Base-by-base conservation (phyloP, 2,113 vertebrate genomes). In the Colossoma macropomum region DNA sequence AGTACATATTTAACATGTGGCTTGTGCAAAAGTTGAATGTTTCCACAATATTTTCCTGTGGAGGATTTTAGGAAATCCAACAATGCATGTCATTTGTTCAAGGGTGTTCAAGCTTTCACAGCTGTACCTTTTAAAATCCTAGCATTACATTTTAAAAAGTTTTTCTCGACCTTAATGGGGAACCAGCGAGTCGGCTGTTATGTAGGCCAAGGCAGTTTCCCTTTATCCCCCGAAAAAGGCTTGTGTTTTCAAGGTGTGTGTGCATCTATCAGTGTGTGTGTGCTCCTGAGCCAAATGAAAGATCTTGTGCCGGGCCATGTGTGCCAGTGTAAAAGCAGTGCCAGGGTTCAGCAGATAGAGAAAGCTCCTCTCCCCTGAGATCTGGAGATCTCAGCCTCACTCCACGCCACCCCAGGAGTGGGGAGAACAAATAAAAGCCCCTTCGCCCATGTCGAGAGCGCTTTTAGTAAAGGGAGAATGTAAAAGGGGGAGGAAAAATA, bases 321-420 rank as follows among this genome's bases (percentile, higher is more conserved):
- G 30, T 66, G 71, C 17, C 75, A 52, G 69, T 23, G 62, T 84
- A 62, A 77, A 71, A 82, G 71, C 41, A 50, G 71, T 52, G 27
- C 81, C 74, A 59, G 48, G 69, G 74, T 60, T 25, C 3, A 50
- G 66, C 15, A 30, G 75, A 28, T 27, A 27, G 59, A 76, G 52
- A 48, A n/a, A 72, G 41, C 69, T 62, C 56, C 54, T n/a, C 87
- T 82, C 88, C 91, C 85, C 45, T 68, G 87, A 85, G 88, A 89
- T 84, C 59, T 6, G 75, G 56, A 70, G 87, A 83, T 78, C 27
- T 82, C 87, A 85, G 71, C 72, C 79, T 48, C 78, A 77, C 25
- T 16, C 50, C 16, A n/a, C 8, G 19, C 54, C 27, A 7, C 48
- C 66, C 21, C 50, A 72, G 48, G 69, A 45, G 34, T 23, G 25